phyloP scores from a whole-genome alignment of 2,113 vertebrate species.

The Sorex araneus region DNA sequence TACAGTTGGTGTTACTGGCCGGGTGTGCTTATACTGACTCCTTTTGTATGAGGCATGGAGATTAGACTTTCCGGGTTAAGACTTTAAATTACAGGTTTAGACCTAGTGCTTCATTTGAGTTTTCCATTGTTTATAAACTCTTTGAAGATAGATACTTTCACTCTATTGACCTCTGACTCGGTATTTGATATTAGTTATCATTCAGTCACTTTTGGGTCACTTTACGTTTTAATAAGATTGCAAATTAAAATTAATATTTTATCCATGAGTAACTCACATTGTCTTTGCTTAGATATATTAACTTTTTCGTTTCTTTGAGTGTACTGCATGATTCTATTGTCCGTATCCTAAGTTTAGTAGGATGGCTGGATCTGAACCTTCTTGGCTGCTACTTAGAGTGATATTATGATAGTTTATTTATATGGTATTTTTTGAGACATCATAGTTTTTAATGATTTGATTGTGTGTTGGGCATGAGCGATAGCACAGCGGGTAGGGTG shows the following conservation, averaged over 20 bases:
- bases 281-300: constrained; percentile 59
- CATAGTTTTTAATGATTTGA: constrained; percentile 41
- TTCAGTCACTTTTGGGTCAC: neutral
- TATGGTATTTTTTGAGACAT: constrained; percentile 39
- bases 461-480: too few relatives aligned
- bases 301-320: constrained; percentile 50
- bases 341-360: constrained; percentile 48
- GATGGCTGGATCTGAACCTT: neutral
- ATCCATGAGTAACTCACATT: constrained; percentile 27
- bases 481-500: too few relatives aligned
- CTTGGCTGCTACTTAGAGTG: constrained; percentile 43
- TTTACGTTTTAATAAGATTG: constrained; percentile 46
- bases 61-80: neutral
- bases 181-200: neutral
- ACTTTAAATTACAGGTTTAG: constrained; percentile 32
- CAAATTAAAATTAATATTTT: constrained; percentile 26
- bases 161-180: neutral
- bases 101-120: neutral
- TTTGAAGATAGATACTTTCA: neutral
- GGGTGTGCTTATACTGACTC: too few relatives aligned
- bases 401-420: constrained; percentile 53
- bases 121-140: constrained; percentile 23
- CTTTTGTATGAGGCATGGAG: constrained; percentile 16
- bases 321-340: neutral
- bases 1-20: constrained; percentile 4